A percentile compares a stretch with the other conserved stretches of the same genome.
Evolutionary conservation across 2,797 vertebrate genomes (phyloP).

Genomic region (Spheniscus humboldti): DNA sequence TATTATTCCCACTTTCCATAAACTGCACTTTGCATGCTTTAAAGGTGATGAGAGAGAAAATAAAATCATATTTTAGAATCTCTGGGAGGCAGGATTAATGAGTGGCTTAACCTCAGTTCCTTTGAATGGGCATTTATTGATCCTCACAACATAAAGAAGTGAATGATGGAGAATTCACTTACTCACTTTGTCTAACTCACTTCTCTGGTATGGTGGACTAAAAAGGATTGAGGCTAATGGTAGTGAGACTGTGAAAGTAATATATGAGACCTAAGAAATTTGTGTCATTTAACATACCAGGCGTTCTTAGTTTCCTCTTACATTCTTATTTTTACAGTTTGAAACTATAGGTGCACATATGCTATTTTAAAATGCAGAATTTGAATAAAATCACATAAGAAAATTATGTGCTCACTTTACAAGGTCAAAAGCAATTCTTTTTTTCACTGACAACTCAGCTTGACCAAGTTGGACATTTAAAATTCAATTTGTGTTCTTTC

Average conservation of each 20-base stretch:
- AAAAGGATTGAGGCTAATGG: slow-evolving; percentile 47
- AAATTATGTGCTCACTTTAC: slow-evolving; percentile 32
- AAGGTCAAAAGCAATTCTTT: slow-evolving; percentile 17
- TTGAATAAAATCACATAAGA: slow-evolving; percentile 40
- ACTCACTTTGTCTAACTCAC: slow-evolving; percentile 39
- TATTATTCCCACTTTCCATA: not conserved
- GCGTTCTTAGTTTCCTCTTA: not conserved
- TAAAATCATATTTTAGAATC: slow-evolving; percentile 59
- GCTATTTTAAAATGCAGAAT: slow-evolving; percentile 45
- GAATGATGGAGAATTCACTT: slow-evolving; percentile 53
- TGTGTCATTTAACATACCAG: not conserved
- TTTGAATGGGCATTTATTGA: slow-evolving; percentile 65
- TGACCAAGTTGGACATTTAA: not conserved
- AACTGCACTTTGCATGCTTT: not conserved
- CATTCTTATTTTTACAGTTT: slow-evolving; percentile 16
- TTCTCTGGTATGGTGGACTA: slow-evolving; percentile 50
- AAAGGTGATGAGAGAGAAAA: slow-evolving; percentile 31
- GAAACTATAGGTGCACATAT: not conserved
- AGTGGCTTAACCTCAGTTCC: slow-evolving; percentile 16
- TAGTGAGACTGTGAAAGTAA: slow-evolving; percentile 18
- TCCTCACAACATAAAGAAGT: slow-evolving; percentile 51
- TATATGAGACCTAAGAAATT: slow-evolving; percentile 7
- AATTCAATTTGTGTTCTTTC: slow-evolving; percentile 45
- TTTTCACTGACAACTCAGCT: slow-evolving; percentile 7
- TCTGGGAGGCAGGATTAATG: slow-evolving; percentile 54